phyloP scores from a whole-genome alignment of 2,888 invertebrate genomes.

The Thecocarcelia acutangulata region DNA sequence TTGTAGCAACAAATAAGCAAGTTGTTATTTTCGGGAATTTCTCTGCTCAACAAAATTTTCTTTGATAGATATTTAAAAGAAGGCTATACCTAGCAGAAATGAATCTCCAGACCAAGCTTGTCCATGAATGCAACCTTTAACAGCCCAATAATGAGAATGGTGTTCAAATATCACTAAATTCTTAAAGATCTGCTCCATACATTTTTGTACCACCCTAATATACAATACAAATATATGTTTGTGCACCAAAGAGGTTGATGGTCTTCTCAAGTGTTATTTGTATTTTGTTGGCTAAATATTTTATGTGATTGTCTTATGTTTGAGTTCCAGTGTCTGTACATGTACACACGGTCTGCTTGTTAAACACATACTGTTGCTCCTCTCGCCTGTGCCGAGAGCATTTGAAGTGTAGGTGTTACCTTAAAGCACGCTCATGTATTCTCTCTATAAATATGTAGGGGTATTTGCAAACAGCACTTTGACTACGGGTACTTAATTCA shows the following conservation, averaged over 20 bases:
- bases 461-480: constrained; percentile 15
- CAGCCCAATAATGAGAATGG: no score
- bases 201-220: no score
- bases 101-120: no score
- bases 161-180: no score
- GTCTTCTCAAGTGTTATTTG: constrained; percentile 28
- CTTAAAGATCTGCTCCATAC: no score
- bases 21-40: no score
- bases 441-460: background rate
- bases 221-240: background rate
- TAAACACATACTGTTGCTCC: constrained; percentile 11
- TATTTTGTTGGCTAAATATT: constrained; percentile 24
- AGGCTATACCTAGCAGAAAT: no score
- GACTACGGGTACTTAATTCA: constrained; percentile 2
- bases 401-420: constrained; percentile 34
- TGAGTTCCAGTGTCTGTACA: background rate
- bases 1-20: no score
- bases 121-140: no score
- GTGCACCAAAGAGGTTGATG: background rate
- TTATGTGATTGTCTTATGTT: constrained; percentile 1
- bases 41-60: no score
- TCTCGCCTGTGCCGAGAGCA: background rate
- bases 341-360: background rate
- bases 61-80: no score
- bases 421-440: constrained; percentile 23